Evolutionary conservation across 2,888 invertebrate genomes (phyloP).

Genomic region (Drosophila vallismaia): DNA sequence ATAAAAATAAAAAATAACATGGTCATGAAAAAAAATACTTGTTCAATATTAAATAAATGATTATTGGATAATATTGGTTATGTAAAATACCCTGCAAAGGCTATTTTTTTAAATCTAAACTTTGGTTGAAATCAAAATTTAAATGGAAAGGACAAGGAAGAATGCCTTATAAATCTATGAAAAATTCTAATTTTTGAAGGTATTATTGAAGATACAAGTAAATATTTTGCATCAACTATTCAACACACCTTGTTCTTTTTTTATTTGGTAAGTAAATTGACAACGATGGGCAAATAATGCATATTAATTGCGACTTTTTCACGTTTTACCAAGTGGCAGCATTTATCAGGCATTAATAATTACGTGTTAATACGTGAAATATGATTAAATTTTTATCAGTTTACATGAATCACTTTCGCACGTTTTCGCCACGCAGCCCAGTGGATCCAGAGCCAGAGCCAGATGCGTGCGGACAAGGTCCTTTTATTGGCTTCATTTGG

Average conservation of each 20-base stretch:
- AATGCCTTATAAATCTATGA: not conserved
- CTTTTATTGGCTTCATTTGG: constrained; percentile 63
- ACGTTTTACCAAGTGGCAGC: constrained; percentile 39
- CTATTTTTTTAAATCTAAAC: not conserved
- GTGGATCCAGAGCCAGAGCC: not conserved
- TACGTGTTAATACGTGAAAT: constrained; percentile 56
- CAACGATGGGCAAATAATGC: constrained; percentile 17
- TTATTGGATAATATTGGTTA: not conserved
- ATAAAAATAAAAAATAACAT: constrained; percentile 35
- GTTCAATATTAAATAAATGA: constrained; percentile 4
- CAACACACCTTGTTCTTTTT: not conserved
- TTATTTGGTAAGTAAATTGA: constrained; percentile 15
- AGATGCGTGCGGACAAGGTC: constrained; percentile 40
- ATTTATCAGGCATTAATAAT: constrained; percentile 55
- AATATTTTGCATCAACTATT: not conserved
- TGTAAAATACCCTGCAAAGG: constrained; percentile 16
- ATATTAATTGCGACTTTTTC: constrained; percentile 36
- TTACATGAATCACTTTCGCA: constrained; percentile 47
- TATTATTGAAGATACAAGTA: not conserved
- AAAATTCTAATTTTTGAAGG: not conserved
- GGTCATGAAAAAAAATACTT: constrained; percentile 22
- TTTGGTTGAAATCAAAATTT: not conserved
- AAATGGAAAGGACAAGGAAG: no score
- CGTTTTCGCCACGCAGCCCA: constrained; percentile 15
- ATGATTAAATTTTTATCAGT: constrained; percentile 54